Conservation (phyloP, 23 tunicate genomes). For the Botrylloides violaceus region DNA sequence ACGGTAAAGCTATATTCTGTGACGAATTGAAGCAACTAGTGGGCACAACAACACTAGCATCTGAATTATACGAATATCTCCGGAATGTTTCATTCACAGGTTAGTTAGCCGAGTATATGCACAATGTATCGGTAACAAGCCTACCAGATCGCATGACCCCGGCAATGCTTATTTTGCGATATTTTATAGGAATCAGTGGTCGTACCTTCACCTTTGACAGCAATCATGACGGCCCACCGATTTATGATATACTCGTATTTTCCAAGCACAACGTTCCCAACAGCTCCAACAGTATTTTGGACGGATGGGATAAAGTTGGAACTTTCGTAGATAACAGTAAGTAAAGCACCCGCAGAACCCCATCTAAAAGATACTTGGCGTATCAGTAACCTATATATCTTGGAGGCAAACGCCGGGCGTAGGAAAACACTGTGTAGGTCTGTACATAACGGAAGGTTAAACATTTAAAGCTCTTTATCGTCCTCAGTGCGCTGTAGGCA, state of each 20-base stretch:
- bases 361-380: too few relatives aligned
- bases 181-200: constrained; percentile 32
- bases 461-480: too few relatives aligned
- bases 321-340: constrained; percentile 19
- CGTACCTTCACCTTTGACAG: constrained; percentile 26
- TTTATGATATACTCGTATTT: constrained; percentile 30
- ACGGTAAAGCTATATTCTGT: constrained; percentile 14
- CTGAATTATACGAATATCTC: constrained; percentile 4
- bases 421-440: too few relatives aligned
- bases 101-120: too few relatives aligned
- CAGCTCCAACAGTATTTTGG: neutral
- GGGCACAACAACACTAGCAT: constrained; percentile 27
- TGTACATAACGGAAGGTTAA: too few relatives aligned
- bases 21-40: constrained; percentile 1
- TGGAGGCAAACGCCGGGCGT: too few relatives aligned
- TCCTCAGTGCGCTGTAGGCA: too few relatives aligned
- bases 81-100: constrained; percentile 34
- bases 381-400: too few relatives aligned
- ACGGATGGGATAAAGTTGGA: constrained; percentile 20
- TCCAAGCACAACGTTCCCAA: constrained; percentile 4
- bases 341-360: too few relatives aligned
- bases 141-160: too few relatives aligned
- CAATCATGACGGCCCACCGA: constrained; percentile 52
- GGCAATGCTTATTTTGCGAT: too few relatives aligned
- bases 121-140: too few relatives aligned